Evolutionary conservation across 2,113 vertebrate genomes (phyloP), one percentile per base, ranked within the genome.

Genomic region (Actenoides hombroni): DNA sequence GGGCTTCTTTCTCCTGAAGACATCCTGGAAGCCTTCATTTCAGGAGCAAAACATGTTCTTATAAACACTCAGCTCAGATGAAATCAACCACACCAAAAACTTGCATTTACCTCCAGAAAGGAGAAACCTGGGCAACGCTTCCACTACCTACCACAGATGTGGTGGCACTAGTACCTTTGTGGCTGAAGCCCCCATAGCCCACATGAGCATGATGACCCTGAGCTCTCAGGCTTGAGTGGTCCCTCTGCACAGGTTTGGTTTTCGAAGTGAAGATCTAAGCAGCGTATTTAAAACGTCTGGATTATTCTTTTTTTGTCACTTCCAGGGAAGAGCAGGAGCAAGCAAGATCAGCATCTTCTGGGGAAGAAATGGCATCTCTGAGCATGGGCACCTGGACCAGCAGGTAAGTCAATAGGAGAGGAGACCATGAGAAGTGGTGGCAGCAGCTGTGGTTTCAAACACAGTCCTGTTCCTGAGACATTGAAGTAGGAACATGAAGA

Each of bases 151-250:
- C 6, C n/a, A 33, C 29, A 78, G 67, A 57, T 37, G 31, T 33
- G 67, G 53, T 39, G 48, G 35, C 64, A n/a, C 20, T 40, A 37
- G 51, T 33, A 53, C 6, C 17, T 44, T 31, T 33, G 67, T 44
- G 76, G 42, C 16, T 73, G 35, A 73, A 73, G 9, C 17, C 31
- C 28, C 37, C 10, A 0, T 10, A 77, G 16, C 54, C 29, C 57
- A 25, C 16, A 4, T 0, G 5, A 56, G 18, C 2, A 0, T 28
- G 23, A 24, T 20, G 46, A 14, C 5, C 28, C 53, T 31, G 40
- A 40, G 48, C 37, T 46, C 20, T 25, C 56, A 46, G 23, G 39
- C 25, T 53, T 2, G 39, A 33, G 12, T 31, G 35, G 46, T 10
- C 40, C 51, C 35, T 31, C 35, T n/a, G 57, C 29, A 9, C 35